Conservation (phyloP, 64 coral and sea anemone species). For the Stylophora pistillata region DNA sequence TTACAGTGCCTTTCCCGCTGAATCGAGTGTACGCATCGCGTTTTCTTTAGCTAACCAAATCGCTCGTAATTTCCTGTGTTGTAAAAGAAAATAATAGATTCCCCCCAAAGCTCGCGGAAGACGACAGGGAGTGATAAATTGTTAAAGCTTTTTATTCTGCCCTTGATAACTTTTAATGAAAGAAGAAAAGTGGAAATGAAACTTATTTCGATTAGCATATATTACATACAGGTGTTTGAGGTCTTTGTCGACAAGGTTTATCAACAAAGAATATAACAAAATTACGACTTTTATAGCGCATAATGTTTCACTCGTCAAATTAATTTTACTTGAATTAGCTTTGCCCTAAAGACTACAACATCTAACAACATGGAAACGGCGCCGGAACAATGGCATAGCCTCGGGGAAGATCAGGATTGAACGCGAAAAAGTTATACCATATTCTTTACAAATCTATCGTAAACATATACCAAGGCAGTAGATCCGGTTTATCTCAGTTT, state of each 20-base stretch:
- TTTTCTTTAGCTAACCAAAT: not conserved
- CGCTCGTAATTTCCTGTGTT: slow-evolving; percentile 30
- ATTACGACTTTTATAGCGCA: slow-evolving; percentile 4
- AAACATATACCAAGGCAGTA: not conserved
- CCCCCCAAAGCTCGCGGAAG: slow-evolving; percentile 30
- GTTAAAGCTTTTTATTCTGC: slow-evolving; percentile 40
- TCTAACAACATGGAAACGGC: not conserved
- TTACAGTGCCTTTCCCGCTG: not conserved
- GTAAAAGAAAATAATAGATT: slow-evolving; percentile 14
- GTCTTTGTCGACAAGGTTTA: not conserved
- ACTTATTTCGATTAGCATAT: slow-evolving; percentile 31
- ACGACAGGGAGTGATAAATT: slow-evolving; percentile 37
- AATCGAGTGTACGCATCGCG: not conserved
- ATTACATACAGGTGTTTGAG: slow-evolving; percentile 18
- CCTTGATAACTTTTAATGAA: slow-evolving; percentile 60
- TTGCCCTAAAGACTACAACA: slow-evolving; percentile 1
- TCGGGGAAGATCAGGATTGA: not conserved
- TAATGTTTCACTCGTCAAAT: slow-evolving; percentile 17
- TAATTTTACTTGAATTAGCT: slow-evolving; percentile 32
- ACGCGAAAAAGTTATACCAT: not conserved
- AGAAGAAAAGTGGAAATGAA: slow-evolving; percentile 26
- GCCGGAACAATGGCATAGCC: not conserved
- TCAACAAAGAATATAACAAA: slow-evolving; percentile 27
- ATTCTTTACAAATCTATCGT: not conserved
- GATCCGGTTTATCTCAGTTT: slow-evolving; percentile 26